Percentiles rank a stretch among this genome's conserved stretches.
Evolutionary conservation across 2,888 invertebrate genomes (phyloP).

Genomic region (Erebia aethiops): DNA sequence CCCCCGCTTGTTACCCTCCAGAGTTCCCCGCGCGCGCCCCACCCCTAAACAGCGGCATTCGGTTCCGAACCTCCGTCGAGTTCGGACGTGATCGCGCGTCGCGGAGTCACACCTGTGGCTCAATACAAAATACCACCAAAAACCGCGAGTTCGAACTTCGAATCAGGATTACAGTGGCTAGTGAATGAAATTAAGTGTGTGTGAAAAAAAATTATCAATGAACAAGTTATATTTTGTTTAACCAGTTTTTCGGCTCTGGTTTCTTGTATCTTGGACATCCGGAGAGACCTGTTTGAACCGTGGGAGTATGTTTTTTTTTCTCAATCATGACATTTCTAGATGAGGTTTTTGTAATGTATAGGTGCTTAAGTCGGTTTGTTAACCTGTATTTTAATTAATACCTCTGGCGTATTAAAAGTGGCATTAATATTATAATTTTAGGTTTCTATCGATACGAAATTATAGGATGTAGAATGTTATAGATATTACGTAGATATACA

Average conservation of each 20-base stretch:
- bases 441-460: neutral
- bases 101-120: conserved; percentile 64
- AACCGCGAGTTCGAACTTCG: conserved; percentile 22
- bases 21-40: conserved; percentile 49
- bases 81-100: conserved; percentile 44
- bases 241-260: conserved; percentile 18
- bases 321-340: conserved; percentile 23
- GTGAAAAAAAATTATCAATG: conserved; percentile 20
- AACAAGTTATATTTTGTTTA: conserved; percentile 13
- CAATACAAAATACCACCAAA: conserved; percentile 25
- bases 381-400: conserved; percentile 20
- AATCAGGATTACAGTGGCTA: conserved; percentile 25
- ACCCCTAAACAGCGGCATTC: conserved; percentile 49
- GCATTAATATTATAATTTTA: neutral
- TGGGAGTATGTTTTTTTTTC: conserved; percentile 23
- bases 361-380: conserved; percentile 4
- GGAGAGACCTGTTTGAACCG: conserved; percentile 16
- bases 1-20: conserved; percentile 47
- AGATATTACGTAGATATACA: no score
- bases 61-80: conserved; percentile 55
- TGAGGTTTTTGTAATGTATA: conserved; percentile 9
- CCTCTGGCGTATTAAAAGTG: conserved; percentile 1
- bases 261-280: conserved; percentile 23
- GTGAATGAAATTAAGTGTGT: conserved; percentile 22
- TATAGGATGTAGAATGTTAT: neutral